These are phyloP conservation scores for Pilophorus perplexus DNA, from an alignment of 2,888 invertebrate genomes.

Conservation along the genomic window DNA sequence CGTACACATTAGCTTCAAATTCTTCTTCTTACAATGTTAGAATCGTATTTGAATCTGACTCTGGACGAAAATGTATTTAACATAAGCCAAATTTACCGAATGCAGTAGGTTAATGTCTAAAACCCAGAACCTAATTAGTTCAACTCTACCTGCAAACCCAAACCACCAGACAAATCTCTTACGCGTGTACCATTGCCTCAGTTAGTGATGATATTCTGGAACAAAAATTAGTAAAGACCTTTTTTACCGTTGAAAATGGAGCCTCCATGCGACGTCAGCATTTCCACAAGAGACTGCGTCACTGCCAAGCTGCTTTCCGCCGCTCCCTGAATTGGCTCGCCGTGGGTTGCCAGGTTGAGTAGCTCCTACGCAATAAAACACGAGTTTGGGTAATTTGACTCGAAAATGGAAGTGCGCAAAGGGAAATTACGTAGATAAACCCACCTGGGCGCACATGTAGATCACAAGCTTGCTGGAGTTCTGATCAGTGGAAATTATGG, in stretches of 20 bases:
- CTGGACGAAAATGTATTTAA: too few species aligned
- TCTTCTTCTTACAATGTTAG: too few species aligned
- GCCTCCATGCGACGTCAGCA: slow-evolving; percentile 56
- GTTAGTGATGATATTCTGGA: too few species aligned
- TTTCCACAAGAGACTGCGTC: slow-evolving; percentile 60
- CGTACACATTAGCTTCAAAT: too few species aligned
- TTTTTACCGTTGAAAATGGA: slow-evolving; percentile 47
- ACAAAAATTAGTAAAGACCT: too few species aligned
- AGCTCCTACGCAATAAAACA: slow-evolving; percentile 52
- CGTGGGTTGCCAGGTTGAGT: slow-evolving; percentile 55
- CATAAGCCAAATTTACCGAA: too few species aligned
- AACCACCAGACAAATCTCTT: too few species aligned
- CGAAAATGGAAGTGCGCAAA: not conserved
- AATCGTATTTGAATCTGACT: too few species aligned
- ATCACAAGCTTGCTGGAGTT: slow-evolving; percentile 59
- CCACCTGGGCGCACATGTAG: slow-evolving; percentile 59
- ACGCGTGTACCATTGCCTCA: too few species aligned
- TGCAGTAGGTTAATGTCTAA: too few species aligned
- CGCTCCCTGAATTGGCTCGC: slow-evolving; percentile 52
- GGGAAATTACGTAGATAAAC: not conserved
- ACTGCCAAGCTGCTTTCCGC: slow-evolving; percentile 56
- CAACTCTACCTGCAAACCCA: too few species aligned
- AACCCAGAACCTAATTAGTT: too few species aligned
- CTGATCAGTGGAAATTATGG: slow-evolving; percentile 58
- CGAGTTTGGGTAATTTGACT: not conserved